Conservation (phyloP, 2,888 invertebrate genomes). For the Sesia bembeciformis region DNA sequence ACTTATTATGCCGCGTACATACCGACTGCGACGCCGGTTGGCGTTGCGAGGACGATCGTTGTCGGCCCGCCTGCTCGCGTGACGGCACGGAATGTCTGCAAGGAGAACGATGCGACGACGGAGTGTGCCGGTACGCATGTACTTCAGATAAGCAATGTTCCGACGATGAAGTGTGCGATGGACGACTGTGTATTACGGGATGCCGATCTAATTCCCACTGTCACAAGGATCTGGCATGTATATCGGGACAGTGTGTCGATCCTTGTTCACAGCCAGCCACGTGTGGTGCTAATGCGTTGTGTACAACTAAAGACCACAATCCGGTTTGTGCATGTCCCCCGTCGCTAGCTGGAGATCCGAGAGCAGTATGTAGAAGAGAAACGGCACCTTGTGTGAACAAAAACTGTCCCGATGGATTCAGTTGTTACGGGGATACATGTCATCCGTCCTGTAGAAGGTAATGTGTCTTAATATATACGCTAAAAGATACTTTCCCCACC, state of each 20-base stretch:
- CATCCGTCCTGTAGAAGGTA: constrained; percentile 85
- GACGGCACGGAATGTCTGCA: constrained; percentile 82
- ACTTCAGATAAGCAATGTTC: constrained; percentile 89
- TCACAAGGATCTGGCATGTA: constrained; percentile 80
- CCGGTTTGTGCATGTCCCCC: constrained; percentile 84
- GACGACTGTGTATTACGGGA: constrained; percentile 84
- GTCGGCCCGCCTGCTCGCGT: constrained; percentile 85
- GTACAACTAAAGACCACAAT: constrained; percentile 79
- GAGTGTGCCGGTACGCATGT: constrained; percentile 89
- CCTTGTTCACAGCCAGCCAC: constrained; percentile 84
- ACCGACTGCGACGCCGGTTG: constrained; percentile 82
- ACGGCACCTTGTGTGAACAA: constrained; percentile 78
- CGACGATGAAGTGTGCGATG: constrained; percentile 90
- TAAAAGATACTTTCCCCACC: background rate
- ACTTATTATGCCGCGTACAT: constrained; percentile 83
- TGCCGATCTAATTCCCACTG: constrained; percentile 89
- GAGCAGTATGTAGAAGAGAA: constrained; percentile 81
- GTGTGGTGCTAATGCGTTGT: constrained; percentile 89
- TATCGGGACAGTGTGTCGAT: constrained; percentile 85
- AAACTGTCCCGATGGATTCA: constrained; percentile 81
- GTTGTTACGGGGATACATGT: constrained; percentile 86
- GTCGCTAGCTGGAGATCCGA: constrained; percentile 83
- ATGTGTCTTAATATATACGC: constrained; percentile 13
- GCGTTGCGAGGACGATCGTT: constrained; percentile 82
- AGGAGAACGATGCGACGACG: constrained; percentile 84